These are phyloP conservation scores for Pimpla rufipes DNA, from an alignment of 2,888 invertebrate genomes.

Conservation along the genomic window DNA sequence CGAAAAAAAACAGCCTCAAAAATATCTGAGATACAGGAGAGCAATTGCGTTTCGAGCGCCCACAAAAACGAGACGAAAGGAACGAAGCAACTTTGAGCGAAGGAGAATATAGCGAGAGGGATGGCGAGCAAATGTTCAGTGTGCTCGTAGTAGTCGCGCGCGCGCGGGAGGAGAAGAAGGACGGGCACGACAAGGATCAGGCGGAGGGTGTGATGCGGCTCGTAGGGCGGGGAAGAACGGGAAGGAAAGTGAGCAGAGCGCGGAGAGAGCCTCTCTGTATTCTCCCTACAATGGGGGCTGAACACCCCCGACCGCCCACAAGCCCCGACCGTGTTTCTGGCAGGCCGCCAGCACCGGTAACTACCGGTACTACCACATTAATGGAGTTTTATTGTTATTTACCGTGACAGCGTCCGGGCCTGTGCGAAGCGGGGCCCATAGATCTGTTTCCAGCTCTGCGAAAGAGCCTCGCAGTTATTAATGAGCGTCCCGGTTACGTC, in stretches of 20 bases:
- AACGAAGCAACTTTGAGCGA: constrained; percentile 3
- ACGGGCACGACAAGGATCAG: constrained; percentile 56
- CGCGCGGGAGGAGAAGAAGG: neutral
- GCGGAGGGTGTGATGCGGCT: constrained; percentile 40
- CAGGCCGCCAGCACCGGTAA: constrained; percentile 80
- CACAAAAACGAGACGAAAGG: neutral
- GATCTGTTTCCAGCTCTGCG: constrained; percentile 8
- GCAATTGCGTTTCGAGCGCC: neutral
- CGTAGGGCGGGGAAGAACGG: constrained; percentile 3
- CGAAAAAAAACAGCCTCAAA: neutral
- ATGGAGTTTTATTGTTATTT: constrained; percentile 85
- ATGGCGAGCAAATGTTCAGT: constrained; percentile 44
- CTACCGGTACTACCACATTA: constrained; percentile 82
- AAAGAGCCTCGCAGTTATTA: constrained; percentile 57
- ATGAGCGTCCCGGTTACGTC: constrained; percentile 49
- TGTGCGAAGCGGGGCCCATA: constrained; percentile 43
- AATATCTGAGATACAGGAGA: neutral
- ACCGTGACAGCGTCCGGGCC: constrained; percentile 75
- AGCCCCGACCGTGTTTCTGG: constrained; percentile 79
- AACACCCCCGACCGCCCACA: constrained; percentile 72
- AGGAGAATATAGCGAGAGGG: constrained; percentile 9
- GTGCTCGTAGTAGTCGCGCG: constrained; percentile 7
- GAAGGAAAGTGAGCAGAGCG: constrained; percentile 55
- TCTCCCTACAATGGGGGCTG: constrained; percentile 73
- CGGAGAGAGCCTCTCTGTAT: constrained; percentile 73